phyloP scores from a whole-genome alignment of 2,797 vertebrate genomes.

The Sebastiscus tertius region DNA sequence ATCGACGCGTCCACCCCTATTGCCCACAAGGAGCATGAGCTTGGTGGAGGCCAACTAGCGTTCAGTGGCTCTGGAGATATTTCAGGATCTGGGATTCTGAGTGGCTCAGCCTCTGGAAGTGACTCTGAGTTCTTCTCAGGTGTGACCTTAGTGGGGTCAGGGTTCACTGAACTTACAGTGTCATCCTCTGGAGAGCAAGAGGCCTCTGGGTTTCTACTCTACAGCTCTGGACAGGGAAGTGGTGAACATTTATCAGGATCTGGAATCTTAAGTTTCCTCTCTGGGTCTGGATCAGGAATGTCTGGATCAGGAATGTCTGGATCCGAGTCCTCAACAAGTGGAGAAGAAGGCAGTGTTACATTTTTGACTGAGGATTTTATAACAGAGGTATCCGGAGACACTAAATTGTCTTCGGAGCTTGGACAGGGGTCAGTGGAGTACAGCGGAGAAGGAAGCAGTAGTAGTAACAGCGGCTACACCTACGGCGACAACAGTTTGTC shows the following conservation, averaged over 20 bases:
- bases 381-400: slow-evolving; percentile 74
- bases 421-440: slow-evolving; percentile 79
- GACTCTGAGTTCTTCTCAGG: slow-evolving; percentile 57
- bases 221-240: slow-evolving; percentile 83
- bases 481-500: slow-evolving; percentile 9
- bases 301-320: slow-evolving; percentile 59
- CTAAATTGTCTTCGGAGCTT: slow-evolving; percentile 78
- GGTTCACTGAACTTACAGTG: slow-evolving; percentile 81
- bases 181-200: slow-evolving; percentile 82
- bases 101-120: slow-evolving; percentile 78
- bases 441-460: slow-evolving; percentile 64
- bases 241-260: slow-evolving; percentile 75
- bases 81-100: slow-evolving; percentile 65
- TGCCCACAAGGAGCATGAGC: slow-evolving; percentile 54
- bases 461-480: slow-evolving; percentile 69
- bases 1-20: slow-evolving; percentile 41
- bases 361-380: slow-evolving; percentile 82
- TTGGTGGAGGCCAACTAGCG: slow-evolving; percentile 45
- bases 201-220: slow-evolving; percentile 82
- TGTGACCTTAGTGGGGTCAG: slow-evolving; percentile 67
- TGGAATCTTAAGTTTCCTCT: slow-evolving; percentile 69
- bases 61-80: slow-evolving; percentile 73
- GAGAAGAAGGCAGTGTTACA: slow-evolving; percentile 68
- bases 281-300: slow-evolving; percentile 80
- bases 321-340: slow-evolving; percentile 70